Evolutionary conservation across 2,888 invertebrate species (phyloP), one percentile per base, ranked within the genome.

Genomic region (Ephialtes manifestator): DNA sequence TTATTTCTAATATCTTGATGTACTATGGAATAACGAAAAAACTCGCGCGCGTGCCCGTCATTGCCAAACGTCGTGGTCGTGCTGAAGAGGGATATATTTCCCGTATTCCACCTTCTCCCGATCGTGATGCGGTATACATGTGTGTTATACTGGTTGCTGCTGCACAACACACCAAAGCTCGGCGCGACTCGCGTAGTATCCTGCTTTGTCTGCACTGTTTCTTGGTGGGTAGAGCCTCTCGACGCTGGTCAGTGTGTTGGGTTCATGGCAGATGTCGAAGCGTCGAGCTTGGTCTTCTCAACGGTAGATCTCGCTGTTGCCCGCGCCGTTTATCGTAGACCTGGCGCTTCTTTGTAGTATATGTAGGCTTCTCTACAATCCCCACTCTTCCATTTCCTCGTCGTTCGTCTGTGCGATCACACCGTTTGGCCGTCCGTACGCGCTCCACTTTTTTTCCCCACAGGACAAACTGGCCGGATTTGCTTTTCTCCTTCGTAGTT

Each of bases 291-390:
- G 53, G 18, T 43, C 63, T 20, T 72, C 63, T 58, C 55, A 78
- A 65, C 85, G 85, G 46, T 72, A 86, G 86, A 82, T 87, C 77
- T 55, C 86, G 86, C 86, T 85, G 76, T 72, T 70, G 83, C 53
- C 18, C 24, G 43, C 28, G 28, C 46, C 46, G 39, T 35, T 18
- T 55, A 0, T 2, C 15, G 24, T 18, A n/a, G 53, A 15, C 20
- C 43, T 39, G 46, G 39, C 63, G 18, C 10, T 11, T 11, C 39
- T 20, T 48, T 5, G 15, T 20, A 51, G 15, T 39, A 63, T n/a
- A 48, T 55, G 20, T 46, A 53, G 35, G 63, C 48, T 63, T 13
- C 31, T 63, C 68, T 55, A 43, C 24, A 31, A n/a, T 67, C 18
- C 65, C 46, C 72, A 39, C 79, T 67, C 83, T 74, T 28, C 28